phyloP scores from a whole-genome alignment of 2,113 vertebrate genomes.

The Corynorhinus townsendii region DNA sequence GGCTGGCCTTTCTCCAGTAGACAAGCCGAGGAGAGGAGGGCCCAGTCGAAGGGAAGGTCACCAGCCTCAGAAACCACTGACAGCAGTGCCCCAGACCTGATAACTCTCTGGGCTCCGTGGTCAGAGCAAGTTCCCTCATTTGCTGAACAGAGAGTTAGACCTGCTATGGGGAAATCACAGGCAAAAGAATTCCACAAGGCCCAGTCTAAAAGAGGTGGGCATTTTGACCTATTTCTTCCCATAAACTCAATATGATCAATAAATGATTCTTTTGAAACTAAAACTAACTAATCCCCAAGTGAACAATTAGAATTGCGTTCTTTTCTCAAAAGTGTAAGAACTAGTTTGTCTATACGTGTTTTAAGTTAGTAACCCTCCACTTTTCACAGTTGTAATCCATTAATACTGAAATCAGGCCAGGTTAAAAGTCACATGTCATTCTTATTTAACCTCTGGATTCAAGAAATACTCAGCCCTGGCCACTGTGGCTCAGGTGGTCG shows the following conservation, averaged over 20 bases:
- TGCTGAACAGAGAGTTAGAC: not conserved
- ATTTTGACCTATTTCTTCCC: not conserved
- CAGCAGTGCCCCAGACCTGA: not conserved
- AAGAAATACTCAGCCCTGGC: not conserved
- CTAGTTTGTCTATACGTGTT: not conserved
- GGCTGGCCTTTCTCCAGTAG: not conserved
- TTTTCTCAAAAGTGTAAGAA: not conserved
- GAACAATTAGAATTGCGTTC: slow-evolving; percentile 7
- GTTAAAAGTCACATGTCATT: not conserved
- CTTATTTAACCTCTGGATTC: not conserved
- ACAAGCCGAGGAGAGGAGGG: not conserved
- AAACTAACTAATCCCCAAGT: not conserved
- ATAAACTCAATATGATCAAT: not conserved
- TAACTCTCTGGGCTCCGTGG: not conserved
- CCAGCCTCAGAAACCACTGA: not conserved
- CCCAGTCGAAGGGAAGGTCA: not conserved
- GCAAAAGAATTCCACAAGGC: not conserved
- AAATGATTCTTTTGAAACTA: slow-evolving; percentile 16
- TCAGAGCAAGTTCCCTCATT: not conserved
- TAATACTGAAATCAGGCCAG: not conserved
- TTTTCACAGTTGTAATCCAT: not conserved
- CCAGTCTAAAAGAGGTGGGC: not conserved
- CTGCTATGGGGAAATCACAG: not conserved
- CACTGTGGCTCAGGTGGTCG: too few species aligned
- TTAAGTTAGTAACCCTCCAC: not conserved